Evolutionary conservation across 2,797 vertebrate species (phyloP), one percentile per base, ranked within the genome.

Genomic region (Ficedula albicollis): DNA sequence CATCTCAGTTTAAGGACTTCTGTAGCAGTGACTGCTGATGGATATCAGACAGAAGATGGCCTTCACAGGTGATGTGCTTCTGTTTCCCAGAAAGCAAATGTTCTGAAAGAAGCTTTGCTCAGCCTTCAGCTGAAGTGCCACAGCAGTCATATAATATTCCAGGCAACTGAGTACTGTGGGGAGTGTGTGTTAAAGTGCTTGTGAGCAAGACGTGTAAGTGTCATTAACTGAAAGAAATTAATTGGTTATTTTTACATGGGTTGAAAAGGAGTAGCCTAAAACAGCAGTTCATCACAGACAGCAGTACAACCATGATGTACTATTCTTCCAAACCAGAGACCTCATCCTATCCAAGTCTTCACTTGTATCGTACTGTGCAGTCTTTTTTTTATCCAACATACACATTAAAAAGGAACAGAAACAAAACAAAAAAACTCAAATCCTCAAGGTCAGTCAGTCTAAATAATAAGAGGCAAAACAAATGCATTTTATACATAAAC

Each of bases 381-480:
- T 23, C 6, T 32, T 74, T 44, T 84, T 48, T 87, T 82, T 59
- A 49, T 63, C 52, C 27, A 58, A 27, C 22, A 74, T 13, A 5
- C 22, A 32, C 77, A 38, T 81, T 73, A 46, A 49, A 84, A 92
- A 74, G 20, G 34, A 94, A 58, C 25, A 64, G 70, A 89, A 93
- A 52, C 26, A n/a, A 81, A 86, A 46, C 18, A 59, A 59, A 86
- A 89, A 39, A 1, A 0, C 46, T 12, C 49, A 56, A 83, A 84
- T 36, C 11, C 30, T 77, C 84, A 89, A 92, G 95, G 90, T 96
- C 86, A 89, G 52, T 79, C 86, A 83, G 63, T 72, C 64, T 80
- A 89, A 87, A 76, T 92, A 90, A 95, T 51, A 68, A 94, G 64
- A 95, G 77, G 68, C 68, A 95, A 83, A 77, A 89, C 64, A 87